Conservation (phyloP, 2,797 vertebrate species). For the Hybognathus amarus region DNA sequence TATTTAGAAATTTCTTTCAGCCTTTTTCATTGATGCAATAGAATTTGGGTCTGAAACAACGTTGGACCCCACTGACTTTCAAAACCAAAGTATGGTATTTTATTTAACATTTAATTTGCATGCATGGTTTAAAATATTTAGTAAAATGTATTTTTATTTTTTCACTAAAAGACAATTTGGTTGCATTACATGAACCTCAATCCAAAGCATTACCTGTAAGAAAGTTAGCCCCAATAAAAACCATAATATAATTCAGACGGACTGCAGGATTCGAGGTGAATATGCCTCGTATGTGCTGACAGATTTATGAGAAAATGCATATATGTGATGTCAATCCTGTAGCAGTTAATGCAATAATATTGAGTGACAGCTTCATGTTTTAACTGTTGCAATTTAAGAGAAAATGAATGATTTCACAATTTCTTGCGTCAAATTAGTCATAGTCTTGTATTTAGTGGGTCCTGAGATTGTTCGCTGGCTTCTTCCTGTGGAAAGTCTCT, state of each 20-base stretch:
- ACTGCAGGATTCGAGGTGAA: conserved; percentile 9
- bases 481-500: conserved; percentile 52
- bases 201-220: not conserved
- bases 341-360: conserved; percentile 17
- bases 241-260: not conserved
- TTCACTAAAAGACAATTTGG: not conserved
- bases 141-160: not conserved
- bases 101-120: not conserved
- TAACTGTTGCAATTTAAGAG: conserved; percentile 20
- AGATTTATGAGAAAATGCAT: conserved; percentile 20
- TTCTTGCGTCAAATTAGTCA: conserved; percentile 48
- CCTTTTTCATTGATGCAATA: not conserved
- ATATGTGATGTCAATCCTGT: conserved; percentile 20
- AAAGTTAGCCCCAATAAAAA: not conserved
- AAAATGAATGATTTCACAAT: conserved; percentile 25
- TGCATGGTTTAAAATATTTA: no score
- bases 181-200: not conserved
- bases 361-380: conserved; percentile 29
- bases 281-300: conserved; percentile 12
- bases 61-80: not conserved
- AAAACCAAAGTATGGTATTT: not conserved
- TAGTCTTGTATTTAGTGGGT: conserved; percentile 33
- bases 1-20: not conserved
- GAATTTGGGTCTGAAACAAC: not conserved
- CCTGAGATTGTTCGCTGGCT: conserved; percentile 7